Conservation (phyloP, 2,113 vertebrate genomes). For the Muntiacus reevesi region DNA sequence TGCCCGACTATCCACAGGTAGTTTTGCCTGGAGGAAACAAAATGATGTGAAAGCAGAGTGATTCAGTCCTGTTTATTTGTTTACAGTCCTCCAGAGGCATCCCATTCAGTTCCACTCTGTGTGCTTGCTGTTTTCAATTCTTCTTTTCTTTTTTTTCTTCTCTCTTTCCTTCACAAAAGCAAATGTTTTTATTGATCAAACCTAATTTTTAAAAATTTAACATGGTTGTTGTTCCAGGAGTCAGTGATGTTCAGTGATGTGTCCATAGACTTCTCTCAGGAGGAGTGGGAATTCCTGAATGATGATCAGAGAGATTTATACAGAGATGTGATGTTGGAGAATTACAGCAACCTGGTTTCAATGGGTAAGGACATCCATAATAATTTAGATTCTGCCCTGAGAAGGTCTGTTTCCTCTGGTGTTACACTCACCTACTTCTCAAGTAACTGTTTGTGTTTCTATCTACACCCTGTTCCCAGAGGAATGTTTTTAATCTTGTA, state of each 20-base stretch:
- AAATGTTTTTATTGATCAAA: conserved; percentile 42
- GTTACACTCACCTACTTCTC: neutral
- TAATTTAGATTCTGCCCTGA: neutral
- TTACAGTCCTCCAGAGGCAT: neutral
- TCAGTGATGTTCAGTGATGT: conserved; percentile 70
- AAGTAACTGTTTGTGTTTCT: neutral
- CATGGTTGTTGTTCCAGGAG: conserved; percentile 64
- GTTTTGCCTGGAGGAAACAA: neutral
- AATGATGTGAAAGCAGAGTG: neutral
- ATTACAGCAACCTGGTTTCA: conserved; percentile 69
- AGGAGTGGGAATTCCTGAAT: conserved; percentile 70
- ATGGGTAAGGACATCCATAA: conserved; percentile 57
- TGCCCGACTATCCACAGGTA: neutral
- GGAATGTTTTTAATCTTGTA: neutral
- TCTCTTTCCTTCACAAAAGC: neutral
- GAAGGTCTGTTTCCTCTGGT: neutral
- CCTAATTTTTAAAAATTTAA: neutral
- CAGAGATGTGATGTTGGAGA: conserved; percentile 73
- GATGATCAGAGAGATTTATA: conserved; percentile 67
- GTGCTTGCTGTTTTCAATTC: neutral
- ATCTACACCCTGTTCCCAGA: neutral
- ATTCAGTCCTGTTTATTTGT: neutral
- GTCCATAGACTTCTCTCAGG: conserved; percentile 66
- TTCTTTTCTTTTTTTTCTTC: conserved; percentile 10
- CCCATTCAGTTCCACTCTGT: neutral